phyloP scores from a whole-genome alignment of 2,797 vertebrate genomes.

The Dendrocincla tyrannina region DNA sequence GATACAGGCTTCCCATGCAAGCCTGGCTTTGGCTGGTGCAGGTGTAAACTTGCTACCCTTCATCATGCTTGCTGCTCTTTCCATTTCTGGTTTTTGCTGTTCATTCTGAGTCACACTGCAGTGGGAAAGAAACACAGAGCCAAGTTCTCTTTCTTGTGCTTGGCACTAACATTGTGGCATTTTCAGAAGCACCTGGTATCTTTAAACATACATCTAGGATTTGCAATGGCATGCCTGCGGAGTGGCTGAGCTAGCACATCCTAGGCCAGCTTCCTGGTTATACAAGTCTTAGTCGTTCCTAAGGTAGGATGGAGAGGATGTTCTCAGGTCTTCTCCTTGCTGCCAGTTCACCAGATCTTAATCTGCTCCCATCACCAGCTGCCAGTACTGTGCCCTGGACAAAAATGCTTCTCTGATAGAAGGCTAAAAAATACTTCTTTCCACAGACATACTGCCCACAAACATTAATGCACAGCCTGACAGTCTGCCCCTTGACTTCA shows the following conservation, averaged over 20 bases:
- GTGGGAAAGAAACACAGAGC: background rate
- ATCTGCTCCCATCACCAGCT: background rate
- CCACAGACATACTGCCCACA: background rate
- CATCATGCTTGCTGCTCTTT: background rate
- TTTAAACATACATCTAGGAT: background rate
- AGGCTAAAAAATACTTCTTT: background rate
- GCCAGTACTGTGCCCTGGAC: background rate
- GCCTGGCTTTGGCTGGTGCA: background rate
- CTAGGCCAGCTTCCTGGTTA: background rate
- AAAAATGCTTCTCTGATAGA: background rate
- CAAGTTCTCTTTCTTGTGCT: background rate
- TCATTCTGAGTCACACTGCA: background rate
- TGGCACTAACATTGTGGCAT: background rate
- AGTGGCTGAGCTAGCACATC: background rate
- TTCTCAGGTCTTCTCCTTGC: background rate
- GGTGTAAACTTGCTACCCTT: background rate
- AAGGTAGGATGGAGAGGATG: background rate
- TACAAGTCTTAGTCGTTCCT: background rate
- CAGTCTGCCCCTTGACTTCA: background rate
- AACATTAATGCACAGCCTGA: background rate
- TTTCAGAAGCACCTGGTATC: background rate
- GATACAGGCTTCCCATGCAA: background rate
- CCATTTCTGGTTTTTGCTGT: background rate
- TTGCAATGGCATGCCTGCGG: background rate
- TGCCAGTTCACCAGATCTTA: background rate